Evolutionary conservation across 2,113 vertebrate species (phyloP), one percentile per base, ranked within the genome.

Genomic region (Clarias gariepinus): DNA sequence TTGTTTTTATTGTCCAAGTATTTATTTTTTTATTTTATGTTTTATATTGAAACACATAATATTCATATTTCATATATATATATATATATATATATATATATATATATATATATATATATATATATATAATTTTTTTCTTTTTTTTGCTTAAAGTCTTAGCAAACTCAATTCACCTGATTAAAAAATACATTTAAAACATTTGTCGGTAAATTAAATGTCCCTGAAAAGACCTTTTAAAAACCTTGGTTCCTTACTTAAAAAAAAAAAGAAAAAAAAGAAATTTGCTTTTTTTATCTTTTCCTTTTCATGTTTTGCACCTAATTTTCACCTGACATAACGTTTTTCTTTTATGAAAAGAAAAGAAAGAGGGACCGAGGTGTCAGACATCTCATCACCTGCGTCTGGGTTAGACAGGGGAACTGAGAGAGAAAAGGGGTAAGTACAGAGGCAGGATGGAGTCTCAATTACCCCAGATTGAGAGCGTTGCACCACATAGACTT

Each of bases 381-480:
- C 90, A 88, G 87, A 88, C 90, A 77, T 90, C 90, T 89, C 86
- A 77, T 91, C 90, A 92, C 91, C 92, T 90, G 93, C 85, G 88
- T 90, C 82, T 84, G 53, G 55, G 41, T 85, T 82, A 85, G 89
- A 87, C 79, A 76, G 66, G 86, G 52, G 88, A 90, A 73, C 12
- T 23, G 87, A 90, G 71, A 89, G 90, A 92, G 91, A 91, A 93
- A 88, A 80, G 88, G 90, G 92, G 93, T 93, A 91, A 94, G 91
- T 89, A 88, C 90, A 92, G 92, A 92, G 92, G 91, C 91, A 92
- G 90, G 83, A 89, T 89, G 91, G 90, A 92, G 91, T 93, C 90
- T 89, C 92, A 91, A 91, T 91, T 90, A 89, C 90, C 93, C 93
- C 92, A 92, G 90, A 94, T 94, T 2, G 47, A 47, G 12, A 60